Conservation (phyloP, 2,113 vertebrate species). For the Canis aureus region DNA sequence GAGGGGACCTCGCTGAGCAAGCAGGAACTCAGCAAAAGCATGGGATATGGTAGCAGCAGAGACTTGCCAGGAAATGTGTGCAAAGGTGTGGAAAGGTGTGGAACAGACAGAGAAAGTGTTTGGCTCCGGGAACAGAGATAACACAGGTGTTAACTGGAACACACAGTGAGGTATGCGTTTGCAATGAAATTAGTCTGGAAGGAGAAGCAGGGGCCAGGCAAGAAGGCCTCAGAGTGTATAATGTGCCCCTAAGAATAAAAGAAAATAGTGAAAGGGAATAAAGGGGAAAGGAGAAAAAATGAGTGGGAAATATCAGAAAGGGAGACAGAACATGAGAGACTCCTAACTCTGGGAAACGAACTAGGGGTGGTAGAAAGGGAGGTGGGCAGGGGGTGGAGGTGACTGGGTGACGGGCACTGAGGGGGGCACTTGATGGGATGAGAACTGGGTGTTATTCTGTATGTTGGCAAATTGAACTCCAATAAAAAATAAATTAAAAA, state of each 20-base stretch:
- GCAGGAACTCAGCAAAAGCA: neutral
- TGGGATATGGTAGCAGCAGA: neutral
- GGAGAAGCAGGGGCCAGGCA: neutral
- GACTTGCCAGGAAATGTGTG: neutral
- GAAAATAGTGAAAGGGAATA: neutral
- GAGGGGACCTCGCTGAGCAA: neutral
- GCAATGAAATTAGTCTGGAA: neutral
- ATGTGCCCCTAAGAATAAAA: neutral
- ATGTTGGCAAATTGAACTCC: too few species aligned
- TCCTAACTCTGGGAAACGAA: too few species aligned
- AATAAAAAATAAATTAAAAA: too few species aligned
- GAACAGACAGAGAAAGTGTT: neutral
- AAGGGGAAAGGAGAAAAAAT: too few species aligned
- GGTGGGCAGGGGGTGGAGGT: too few species aligned
- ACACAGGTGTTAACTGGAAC: neutral
- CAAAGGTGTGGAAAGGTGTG: rapidly evolving
- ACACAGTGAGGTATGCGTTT: neutral
- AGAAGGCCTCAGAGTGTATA: neutral
- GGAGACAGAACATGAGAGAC: too few species aligned
- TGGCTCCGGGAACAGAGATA: neutral
- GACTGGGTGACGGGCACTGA: too few species aligned
- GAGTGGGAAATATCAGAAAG: too few species aligned
- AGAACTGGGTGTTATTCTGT: too few species aligned
- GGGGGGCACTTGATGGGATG: too few species aligned
- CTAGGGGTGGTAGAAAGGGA: too few species aligned